Evolutionary conservation across 2,888 invertebrate species (phyloP), one percentile per base, ranked within the genome.

Genomic region (Polyommatus iphigenia): DNA sequence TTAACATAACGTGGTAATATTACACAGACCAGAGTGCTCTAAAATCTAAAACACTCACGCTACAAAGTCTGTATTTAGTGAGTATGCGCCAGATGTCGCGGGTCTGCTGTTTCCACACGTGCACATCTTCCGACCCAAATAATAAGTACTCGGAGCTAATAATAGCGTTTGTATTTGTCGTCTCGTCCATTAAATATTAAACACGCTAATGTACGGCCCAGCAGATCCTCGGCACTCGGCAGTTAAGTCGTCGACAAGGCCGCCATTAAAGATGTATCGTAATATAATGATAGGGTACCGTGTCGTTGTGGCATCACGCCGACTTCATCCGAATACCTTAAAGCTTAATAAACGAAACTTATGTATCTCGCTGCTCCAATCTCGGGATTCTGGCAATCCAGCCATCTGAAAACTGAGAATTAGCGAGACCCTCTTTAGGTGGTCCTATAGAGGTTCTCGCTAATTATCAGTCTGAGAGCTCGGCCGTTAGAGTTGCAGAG

Each of bases 71-170:
- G 62, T 62, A 59, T 62, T 62, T 24, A 24, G 62, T 13, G 62
- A 24, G 13, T 13, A 20, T 20, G 20, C 24, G 62, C 62, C 62
- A 62, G 24, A 62, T 62, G 24, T 62, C 62, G 24, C 62, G 24
- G 10, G 62, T 24, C 62, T 24, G 62, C 10, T 20, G 62, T 62
- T 62, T 59, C 20, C 59, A 59, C 59, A 59, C 59, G 59, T 59
- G 59, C 59, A 59, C 24, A 24, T 62, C 62, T 62, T 62, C 20
- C 62, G 62, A 62, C 62, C 62, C 62, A 62, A 20, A 62, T 62
- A 59, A 59, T 20, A 59, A 59, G 8, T n/a, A 59, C 46, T 46
- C 46, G 46, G 54, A 18, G 24, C 62, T 13, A 62, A 62, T 62
- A 24, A 62, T 62, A 62, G 13, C 20, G 24, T 24, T 13, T 4